Conservation (phyloP, 2,113 vertebrate species). For the Struthio camelus region DNA sequence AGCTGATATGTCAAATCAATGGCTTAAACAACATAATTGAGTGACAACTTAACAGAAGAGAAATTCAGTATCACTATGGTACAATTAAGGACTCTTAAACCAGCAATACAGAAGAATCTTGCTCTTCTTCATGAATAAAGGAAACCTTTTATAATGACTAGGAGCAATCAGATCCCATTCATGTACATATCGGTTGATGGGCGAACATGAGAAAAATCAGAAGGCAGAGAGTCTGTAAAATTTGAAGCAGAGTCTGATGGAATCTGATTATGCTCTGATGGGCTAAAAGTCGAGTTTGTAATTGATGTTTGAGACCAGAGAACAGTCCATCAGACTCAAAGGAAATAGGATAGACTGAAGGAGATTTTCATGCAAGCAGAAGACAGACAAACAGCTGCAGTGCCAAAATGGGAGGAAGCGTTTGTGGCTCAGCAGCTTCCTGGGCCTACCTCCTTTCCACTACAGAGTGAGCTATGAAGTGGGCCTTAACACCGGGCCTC, state of each 20-base stretch:
- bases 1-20: not conserved
- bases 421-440: not conserved
- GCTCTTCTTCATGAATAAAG: not conserved
- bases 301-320: not conserved
- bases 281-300: not conserved
- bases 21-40: not conserved
- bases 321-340: not conserved
- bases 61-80: not conserved
- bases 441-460: not conserved
- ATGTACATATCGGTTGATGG: not conserved
- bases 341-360: not conserved
- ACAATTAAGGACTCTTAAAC: not conserved
- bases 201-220: not conserved
- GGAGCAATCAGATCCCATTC: not conserved
- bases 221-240: not conserved
- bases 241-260: not conserved
- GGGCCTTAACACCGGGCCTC: not conserved
- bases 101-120: not conserved
- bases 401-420: not conserved
- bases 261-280: not conserved
- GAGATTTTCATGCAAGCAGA: not conserved
- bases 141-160: not conserved
- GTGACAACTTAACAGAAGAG: not conserved
- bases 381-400: not conserved
- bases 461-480: not conserved